Conservation (phyloP, 2,113 vertebrate genomes). For the Mormoops blainvillei region DNA sequence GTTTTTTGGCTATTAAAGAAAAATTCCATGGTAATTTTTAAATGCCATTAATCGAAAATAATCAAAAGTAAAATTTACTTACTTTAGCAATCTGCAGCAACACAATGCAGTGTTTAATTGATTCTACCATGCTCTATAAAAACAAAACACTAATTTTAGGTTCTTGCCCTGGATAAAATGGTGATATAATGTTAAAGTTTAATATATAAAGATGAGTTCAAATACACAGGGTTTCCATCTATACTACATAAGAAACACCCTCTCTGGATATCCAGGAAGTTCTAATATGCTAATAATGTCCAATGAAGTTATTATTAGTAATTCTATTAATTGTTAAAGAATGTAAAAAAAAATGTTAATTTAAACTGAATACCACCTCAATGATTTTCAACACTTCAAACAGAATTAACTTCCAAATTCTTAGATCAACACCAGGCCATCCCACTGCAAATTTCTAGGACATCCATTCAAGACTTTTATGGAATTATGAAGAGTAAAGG, state of each 20-base stretch:
- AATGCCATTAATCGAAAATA: slow-evolving; percentile 16
- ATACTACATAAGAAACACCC: neutral
- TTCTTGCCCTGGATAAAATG: slow-evolving; percentile 33
- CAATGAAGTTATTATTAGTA: slow-evolving; percentile 22
- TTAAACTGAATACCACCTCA: slow-evolving; percentile 3
- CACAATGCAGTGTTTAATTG: slow-evolving; percentile 99
- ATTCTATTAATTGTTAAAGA: slow-evolving; percentile 6
- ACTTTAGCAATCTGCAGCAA: slow-evolving; percentile 99
- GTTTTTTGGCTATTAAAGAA: neutral
- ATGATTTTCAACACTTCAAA: neutral
- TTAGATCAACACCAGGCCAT: neutral
- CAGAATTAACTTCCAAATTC: slow-evolving; percentile 16
- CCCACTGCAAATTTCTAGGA: neutral
- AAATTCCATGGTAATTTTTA: slow-evolving; percentile 16
- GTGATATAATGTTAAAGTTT: neutral
- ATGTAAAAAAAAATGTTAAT: neutral
- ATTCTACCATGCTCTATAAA: slow-evolving; percentile 98
- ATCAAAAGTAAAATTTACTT: slow-evolving; percentile 77
- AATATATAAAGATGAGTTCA: slow-evolving; percentile 44
- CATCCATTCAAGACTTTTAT: neutral
- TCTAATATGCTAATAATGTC: neutral
- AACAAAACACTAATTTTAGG: slow-evolving; percentile 59
- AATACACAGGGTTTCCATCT: neutral
- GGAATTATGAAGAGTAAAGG: neutral
- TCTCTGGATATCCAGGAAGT: neutral